phyloP scores from a whole-genome alignment of 2,113 vertebrate genomes.

The Muscicapa adusta region DNA sequence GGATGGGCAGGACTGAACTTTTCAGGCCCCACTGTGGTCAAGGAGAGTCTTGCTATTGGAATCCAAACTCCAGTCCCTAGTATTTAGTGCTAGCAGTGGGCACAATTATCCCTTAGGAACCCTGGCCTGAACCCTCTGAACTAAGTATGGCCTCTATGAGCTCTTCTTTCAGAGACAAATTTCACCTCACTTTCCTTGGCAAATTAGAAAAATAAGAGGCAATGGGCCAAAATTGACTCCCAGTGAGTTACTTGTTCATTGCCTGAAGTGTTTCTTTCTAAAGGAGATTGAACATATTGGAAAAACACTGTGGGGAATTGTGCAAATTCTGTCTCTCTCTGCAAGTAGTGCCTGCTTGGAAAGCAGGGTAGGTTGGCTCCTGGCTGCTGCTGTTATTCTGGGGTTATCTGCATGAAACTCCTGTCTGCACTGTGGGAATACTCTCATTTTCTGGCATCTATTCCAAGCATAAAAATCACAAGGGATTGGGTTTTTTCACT shows the following conservation, averaged over 20 bases:
- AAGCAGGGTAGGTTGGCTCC: neutral
- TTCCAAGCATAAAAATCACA: neutral
- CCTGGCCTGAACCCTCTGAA: neutral
- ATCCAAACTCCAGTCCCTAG: neutral
- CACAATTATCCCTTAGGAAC: neutral
- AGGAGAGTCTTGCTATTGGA: neutral
- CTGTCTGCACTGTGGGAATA: neutral
- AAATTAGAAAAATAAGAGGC: neutral
- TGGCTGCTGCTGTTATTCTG: neutral
- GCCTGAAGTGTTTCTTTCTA: neutral
- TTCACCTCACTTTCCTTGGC: neutral
- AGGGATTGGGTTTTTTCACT: neutral
- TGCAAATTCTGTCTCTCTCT: neutral
- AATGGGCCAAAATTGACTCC: neutral
- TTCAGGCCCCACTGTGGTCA: neutral
- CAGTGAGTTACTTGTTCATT: neutral
- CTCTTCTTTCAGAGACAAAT: neutral
- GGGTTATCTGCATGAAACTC: neutral
- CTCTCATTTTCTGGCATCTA: neutral
- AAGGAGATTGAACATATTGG: slow-evolving; percentile 4
- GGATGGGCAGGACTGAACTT: neutral
- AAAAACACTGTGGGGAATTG: neutral
- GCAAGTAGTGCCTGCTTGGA: neutral
- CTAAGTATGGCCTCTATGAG: neutral
- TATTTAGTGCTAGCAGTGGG: neutral